Evolutionary conservation across 2,888 invertebrate species (phyloP), one percentile per base, ranked within the genome.

Genomic region (Hoplodrina ambigua): DNA sequence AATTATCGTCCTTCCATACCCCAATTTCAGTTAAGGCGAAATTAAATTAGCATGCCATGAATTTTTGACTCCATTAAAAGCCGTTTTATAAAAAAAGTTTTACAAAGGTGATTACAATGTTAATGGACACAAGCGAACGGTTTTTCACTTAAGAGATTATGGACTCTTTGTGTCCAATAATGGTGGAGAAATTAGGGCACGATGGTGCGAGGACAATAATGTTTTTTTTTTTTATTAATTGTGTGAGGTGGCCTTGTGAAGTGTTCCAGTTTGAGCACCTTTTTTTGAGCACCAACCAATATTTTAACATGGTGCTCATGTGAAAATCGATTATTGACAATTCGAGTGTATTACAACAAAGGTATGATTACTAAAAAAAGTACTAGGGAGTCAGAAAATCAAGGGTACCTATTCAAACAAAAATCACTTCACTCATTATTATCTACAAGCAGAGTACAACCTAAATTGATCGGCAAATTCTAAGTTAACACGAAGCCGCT

Each of bases 41-140:
- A 85, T 83, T 72, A 78, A 73, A 82, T 79, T 85, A 76, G 75
- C 78, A 81, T 76, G 52, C 66, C 78, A 81, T 82, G 76, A 80
- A 80, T 80, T 80, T 85, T 82, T 76, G 69, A 74, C 72, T 70
- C 75, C 74, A 81, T 80, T 82, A 78, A 67, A 76, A 73, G 55
- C 25, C 33, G 53, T 59, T 72, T 15, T 58, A 60, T 37, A 69
- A 73, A 72, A 78, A 75, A 72, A 57, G 19, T 63, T 61, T 19
- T n/a, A 66, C 62, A 66, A 72, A 81, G 68, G 72, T 84, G 61
- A 75, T 78, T 75, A 79, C 69, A 46, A 69, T 59, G 73, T 66
- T 83, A 80, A 83, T 81, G 73, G 76, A 75, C 50, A 69, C 65
- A 65, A 74, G 54, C 37, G 58, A 50, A 46, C 56, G 55, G 69